Base-by-base conservation (phyloP, 1,140 invertebrate species). In the Odontomachus brunneus region DNA sequence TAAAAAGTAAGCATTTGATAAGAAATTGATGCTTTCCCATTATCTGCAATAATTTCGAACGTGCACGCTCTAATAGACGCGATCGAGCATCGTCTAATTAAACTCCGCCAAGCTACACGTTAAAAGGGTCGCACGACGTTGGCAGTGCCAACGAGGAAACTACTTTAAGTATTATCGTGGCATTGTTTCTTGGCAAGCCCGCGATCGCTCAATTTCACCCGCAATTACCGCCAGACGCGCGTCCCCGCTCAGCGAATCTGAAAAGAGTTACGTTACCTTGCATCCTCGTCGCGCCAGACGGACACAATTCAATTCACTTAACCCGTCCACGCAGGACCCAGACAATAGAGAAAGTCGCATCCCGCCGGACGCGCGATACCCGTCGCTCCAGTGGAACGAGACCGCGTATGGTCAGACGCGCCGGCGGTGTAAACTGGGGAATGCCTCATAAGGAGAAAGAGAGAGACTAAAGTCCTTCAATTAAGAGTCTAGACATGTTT, bases 351-450 rank as follows among this genome's bases (percentile, higher is more conserved):
- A 74, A 60, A 7, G 1, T 74, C 60, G 2, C 22, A 5, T 4
- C 29, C 29, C 29, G 29, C 2, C 17, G 29, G 59, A 3, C 5
- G 38, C 19, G 15, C 2, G 60, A 12, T 11, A 74, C 44, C 0
- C 22, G 19, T 51, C 33, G 4, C 24, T 53, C 29, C 19, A 78
- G 62, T 78, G 67, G 62, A 78, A 67, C 53, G n/a, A 67, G 11
- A 38, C 12, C 9, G 3, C 19, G 11, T 55, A n/a, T 78, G 15
- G 49, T 44, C 74, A 55, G 48, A 78, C 62, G 15, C 44, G 62
- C 9, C 38, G 4, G 33, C 15, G 53, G 19, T 22, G 17, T 12
- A 17, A 33, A 38, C 7, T n/a, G n/a, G n/a, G n/a, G n/a, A n/a
- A n/a, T n/a, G n/a, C n/a, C n/a, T n/a, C n/a, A n/a, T n/a, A n/a